Percentiles rank a stretch among this genome's conserved stretches.
Evolutionary conservation across 2,888 invertebrate genomes (phyloP).

Genomic region (Apantesis nais): DNA sequence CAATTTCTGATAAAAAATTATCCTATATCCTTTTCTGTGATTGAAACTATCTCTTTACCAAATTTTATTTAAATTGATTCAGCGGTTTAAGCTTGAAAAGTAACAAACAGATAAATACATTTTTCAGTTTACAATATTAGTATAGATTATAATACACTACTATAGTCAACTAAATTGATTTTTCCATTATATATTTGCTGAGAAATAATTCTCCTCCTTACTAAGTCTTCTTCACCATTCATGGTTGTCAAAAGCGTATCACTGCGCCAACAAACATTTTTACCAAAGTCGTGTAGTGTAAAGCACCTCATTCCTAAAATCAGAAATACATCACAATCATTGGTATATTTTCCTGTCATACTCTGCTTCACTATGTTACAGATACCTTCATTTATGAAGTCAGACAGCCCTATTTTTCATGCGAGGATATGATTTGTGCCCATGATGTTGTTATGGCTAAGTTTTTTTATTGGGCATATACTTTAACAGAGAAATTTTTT

Average conservation of each 20-base stretch:
- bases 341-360: constrained; percentile 21
- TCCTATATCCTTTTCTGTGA: no score
- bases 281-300: constrained; percentile 5
- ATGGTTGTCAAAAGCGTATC: neutral
- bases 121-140: no score
- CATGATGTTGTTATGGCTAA: neutral
- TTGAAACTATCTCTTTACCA: no score
- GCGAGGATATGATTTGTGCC: constrained; percentile 4
- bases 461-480: neutral
- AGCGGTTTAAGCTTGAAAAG: no score
- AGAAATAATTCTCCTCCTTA: neutral
- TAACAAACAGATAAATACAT: no score
- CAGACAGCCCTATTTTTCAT: constrained; percentile 18
- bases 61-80: no score
- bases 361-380: constrained; percentile 14
- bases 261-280: neutral
- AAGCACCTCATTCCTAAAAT: neutral
- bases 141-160: no score
- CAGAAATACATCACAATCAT: constrained; percentile 11
- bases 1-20: no score
- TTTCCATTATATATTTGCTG: no score
- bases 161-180: no score
- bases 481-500: no score
- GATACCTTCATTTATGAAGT: constrained; percentile 16
- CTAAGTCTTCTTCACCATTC: neutral